Percentiles rank a stretch among this genome's conserved stretches.
Conservation (phyloP, 2,113 vertebrate species). For the Cervus canadensis region DNA sequence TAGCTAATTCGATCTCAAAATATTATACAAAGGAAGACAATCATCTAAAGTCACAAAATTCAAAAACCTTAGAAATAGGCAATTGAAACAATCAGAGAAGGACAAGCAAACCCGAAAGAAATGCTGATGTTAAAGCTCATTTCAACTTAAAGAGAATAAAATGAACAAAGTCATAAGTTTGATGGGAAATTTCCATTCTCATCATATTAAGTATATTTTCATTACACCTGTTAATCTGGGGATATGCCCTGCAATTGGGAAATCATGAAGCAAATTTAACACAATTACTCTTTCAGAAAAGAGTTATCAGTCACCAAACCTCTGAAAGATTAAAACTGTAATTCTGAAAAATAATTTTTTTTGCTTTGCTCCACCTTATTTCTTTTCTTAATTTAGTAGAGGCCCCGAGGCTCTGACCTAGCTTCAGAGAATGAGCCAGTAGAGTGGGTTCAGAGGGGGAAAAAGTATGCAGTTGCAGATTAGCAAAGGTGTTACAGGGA, state of each 20-base stretch:
- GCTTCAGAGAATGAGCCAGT: conserved; percentile 57
- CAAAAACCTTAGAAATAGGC: not conserved
- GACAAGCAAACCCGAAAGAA: not conserved
- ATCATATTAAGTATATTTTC: conserved; percentile 4
- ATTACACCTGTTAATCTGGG: conserved; percentile 11
- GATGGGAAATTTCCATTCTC: conserved; percentile 19
- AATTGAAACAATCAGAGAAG: not conserved
- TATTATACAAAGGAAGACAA: not conserved
- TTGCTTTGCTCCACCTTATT: conserved; percentile 41
- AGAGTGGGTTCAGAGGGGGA: conserved; percentile 16
- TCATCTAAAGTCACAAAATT: not conserved
- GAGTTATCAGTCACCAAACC: conserved; percentile 43
- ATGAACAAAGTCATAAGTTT: not conserved
- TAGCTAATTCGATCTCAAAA: not conserved
- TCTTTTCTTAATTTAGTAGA: conserved; percentile 25
- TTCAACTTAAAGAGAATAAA: not conserved
- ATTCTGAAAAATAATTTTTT: not conserved
- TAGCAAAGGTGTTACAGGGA: conserved; percentile 58
- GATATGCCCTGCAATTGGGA: not conserved
- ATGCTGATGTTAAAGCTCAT: not conserved
- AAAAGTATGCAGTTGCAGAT: conserved; percentile 65
- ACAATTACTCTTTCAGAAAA: conserved; percentile 35
- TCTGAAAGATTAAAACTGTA: conserved; percentile 52
- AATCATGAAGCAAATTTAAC: conserved; percentile 16
- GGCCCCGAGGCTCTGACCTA: conserved; percentile 57